Evolutionary conservation across 2,888 invertebrate species (phyloP).

Genomic region (Phengaris arion): DNA sequence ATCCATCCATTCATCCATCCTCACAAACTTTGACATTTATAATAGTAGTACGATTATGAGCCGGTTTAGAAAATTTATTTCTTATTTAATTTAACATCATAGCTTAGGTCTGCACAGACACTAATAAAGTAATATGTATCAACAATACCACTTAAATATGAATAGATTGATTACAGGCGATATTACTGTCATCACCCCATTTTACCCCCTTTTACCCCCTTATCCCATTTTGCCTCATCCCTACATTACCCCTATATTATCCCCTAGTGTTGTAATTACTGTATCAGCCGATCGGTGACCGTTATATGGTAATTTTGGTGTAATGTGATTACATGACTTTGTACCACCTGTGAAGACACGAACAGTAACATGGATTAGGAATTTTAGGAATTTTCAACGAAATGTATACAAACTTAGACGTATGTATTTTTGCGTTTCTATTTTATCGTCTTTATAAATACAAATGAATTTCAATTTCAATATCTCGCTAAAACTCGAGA

Average conservation of each 20-base stretch:
- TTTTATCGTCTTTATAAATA: no score
- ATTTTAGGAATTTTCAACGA: neutral
- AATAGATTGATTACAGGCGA: conserved; percentile 35
- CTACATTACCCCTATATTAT: neutral
- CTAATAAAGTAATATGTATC: neutral
- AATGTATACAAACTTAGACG: neutral
- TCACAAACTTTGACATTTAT: no score
- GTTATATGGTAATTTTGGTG: conserved; percentile 11
- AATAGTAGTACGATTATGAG: no score
- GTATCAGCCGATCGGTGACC: neutral
- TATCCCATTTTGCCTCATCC: neutral
- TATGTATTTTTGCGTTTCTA: no score
- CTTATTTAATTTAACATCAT: neutral
- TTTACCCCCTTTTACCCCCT: neutral
- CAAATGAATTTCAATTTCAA: no score
- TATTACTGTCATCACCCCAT: neutral
- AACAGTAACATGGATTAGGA: neutral
- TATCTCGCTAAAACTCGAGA: no score
- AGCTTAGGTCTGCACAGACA: neutral
- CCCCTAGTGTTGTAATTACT: conserved; percentile 10
- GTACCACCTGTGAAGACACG: neutral
- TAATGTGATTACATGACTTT: neutral
- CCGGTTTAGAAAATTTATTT: neutral
- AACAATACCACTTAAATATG: conserved; percentile 23
- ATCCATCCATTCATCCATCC: no score